Percentiles rank a stretch among this genome's conserved stretches.
Conservation (phyloP, 64 coral and sea anemone genomes). For the Orbicella faveolata region DNA sequence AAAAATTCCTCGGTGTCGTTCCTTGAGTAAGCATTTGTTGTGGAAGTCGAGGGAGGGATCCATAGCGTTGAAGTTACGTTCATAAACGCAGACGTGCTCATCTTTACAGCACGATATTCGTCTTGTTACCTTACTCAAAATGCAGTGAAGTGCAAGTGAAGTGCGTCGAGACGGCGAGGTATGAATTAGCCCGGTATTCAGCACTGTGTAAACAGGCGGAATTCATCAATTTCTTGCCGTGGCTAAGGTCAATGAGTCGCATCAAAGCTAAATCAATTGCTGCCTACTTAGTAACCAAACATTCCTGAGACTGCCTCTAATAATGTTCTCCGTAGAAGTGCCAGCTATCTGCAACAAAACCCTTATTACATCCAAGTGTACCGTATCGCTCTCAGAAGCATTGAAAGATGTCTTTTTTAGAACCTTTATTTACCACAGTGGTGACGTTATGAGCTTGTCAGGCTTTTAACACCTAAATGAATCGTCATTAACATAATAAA, state of each 20-base stretch:
- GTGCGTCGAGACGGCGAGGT: neutral
- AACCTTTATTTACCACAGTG: neutral
- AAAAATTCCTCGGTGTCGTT: neutral
- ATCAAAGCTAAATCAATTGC: neutral
- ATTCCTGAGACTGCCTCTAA: neutral
- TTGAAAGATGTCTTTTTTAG: neutral
- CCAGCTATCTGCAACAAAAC: neutral
- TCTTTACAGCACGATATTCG: neutral
- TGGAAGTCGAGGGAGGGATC: neutral
- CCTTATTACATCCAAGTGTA: neutral
- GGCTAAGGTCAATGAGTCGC: neutral
- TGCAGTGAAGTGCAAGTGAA: neutral
- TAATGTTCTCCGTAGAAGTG: neutral
- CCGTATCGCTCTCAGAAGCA: neutral
- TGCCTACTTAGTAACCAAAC: neutral
- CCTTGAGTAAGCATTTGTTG: neutral
- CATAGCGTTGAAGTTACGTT: neutral
- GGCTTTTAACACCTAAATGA: neutral
- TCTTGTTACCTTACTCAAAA: neutral
- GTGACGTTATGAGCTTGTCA: neutral
- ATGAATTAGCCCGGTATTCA: neutral
- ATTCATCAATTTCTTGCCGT: conserved; percentile 5
- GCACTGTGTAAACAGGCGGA: conserved; percentile 12
- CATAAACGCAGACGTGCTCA: neutral
- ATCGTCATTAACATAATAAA: conserved; percentile 16